Percentiles rank a stretch among this genome's conserved stretches.
These are phyloP conservation scores for Neelides sp. DNA, from an alignment of 1,140 invertebrate genomes.

Conservation along the genomic window DNA sequence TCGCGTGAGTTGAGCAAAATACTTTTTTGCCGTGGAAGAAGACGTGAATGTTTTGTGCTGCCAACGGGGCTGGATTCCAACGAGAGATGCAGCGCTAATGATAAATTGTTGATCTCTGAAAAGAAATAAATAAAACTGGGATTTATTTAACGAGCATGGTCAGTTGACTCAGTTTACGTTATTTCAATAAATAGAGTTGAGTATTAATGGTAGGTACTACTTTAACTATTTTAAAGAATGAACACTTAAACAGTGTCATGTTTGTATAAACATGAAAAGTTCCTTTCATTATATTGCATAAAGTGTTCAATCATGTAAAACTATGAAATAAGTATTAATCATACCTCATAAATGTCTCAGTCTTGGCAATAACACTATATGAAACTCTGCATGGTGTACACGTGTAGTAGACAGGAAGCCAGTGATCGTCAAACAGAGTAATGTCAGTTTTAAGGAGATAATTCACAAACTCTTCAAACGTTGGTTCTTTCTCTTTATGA, in stretches of 20 bases:
- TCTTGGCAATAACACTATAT: slow-evolving; percentile 48
- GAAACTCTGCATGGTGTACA: slow-evolving; percentile 61
- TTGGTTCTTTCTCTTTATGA: slow-evolving; percentile 43
- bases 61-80: slow-evolving; percentile 39
- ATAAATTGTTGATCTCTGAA: slow-evolving; percentile 53
- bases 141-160: too few species aligned
- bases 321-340: too few species aligned
- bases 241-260: too few species aligned
- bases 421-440: slow-evolving; percentile 47
- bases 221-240: too few species aligned
- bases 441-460: slow-evolving; percentile 35
- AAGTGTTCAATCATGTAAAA: too few species aligned
- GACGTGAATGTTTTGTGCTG: slow-evolving; percentile 32
- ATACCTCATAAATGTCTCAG: slow-evolving; percentile 51
- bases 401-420: slow-evolving; percentile 56
- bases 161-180: too few species aligned
- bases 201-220: too few species aligned
- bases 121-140: too few species aligned
- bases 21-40: slow-evolving; percentile 39
- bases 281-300: too few species aligned
- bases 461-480: slow-evolving; percentile 53
- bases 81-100: slow-evolving; percentile 46
- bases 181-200: too few species aligned
- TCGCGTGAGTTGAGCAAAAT: slow-evolving; percentile 48
- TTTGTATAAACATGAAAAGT: too few species aligned